Evolutionary conservation across 2,888 invertebrate genomes (phyloP).

Genomic region (Drosophila siamana): DNA sequence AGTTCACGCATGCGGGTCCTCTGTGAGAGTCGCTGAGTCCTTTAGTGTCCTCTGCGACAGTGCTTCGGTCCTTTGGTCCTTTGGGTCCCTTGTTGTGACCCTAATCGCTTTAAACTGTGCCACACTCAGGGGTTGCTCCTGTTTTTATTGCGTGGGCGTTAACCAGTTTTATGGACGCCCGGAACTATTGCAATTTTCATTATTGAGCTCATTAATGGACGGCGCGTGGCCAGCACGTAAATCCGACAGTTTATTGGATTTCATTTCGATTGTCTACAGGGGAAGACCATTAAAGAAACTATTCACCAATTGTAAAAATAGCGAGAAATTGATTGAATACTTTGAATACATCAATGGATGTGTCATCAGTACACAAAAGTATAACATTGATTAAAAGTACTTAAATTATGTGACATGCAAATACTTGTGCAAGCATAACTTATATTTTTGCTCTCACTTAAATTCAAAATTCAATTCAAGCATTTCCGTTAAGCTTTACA

Average conservation of each 20-base stretch:
- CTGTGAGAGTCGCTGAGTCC: slow-evolving; percentile 15
- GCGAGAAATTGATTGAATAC: too few relatives aligned
- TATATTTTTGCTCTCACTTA: neutral
- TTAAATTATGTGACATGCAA: too few relatives aligned
- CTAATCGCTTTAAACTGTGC: slow-evolving; percentile 76
- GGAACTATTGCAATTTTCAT: slow-evolving; percentile 66
- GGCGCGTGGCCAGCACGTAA: slow-evolving; percentile 41
- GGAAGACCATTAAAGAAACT: neutral
- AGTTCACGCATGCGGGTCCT: slow-evolving; percentile 69
- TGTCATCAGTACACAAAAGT: too few relatives aligned
- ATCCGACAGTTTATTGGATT: slow-evolving; percentile 42
- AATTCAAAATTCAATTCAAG: slow-evolving; percentile 5
- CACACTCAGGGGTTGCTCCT: slow-evolving; percentile 64
- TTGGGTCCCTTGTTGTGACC: slow-evolving; percentile 61
- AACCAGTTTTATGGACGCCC: slow-evolving; percentile 66
- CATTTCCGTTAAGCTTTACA: slow-evolving; percentile 10
- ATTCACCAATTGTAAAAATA: neutral
- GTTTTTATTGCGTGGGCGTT: slow-evolving; percentile 74
- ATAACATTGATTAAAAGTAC: too few relatives aligned
- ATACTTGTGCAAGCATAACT: too few relatives aligned
- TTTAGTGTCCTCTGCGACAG: slow-evolving; percentile 47
- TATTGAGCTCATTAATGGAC: slow-evolving; percentile 60
- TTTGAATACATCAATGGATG: too few relatives aligned
- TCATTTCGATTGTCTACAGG: neutral
- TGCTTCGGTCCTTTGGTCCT: too few relatives aligned